Evolutionary conservation across 1,140 invertebrate genomes (phyloP).

Genomic region (Sesamia nonagrioides): DNA sequence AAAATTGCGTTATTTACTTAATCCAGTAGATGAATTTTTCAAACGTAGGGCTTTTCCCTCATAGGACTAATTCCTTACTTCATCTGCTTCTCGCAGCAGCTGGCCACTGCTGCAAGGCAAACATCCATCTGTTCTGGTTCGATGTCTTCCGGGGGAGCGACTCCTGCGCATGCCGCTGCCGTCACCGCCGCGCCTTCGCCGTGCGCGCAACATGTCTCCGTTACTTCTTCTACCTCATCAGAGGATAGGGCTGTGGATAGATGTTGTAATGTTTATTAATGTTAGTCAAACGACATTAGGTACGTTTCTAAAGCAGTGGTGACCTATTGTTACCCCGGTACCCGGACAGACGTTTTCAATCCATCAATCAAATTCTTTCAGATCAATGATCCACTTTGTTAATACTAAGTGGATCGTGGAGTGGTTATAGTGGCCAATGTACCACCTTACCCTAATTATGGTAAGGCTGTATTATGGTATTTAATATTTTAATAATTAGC

Average conservation of each 20-base stretch:
- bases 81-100: conserved; percentile 70
- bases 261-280: background rate
- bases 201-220: conserved; percentile 70
- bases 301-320: too few species aligned
- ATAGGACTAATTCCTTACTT: conserved; percentile 55
- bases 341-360: too few species aligned
- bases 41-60: background rate
- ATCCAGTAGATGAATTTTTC: too few species aligned
- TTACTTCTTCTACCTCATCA: conserved; percentile 60
- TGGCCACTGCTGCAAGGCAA: conserved; percentile 59
- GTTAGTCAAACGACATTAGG: background rate
- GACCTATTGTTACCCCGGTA: too few species aligned
- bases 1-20: too few species aligned
- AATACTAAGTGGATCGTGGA: too few species aligned
- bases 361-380: too few species aligned
- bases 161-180: conserved; percentile 53
- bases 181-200: conserved; percentile 62
- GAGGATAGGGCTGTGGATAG: conserved; percentile 48
- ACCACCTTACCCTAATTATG: too few species aligned
- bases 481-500: too few species aligned
- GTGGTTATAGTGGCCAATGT: too few species aligned
- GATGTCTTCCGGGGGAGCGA: conserved; percentile 63
- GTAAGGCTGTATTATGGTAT: too few species aligned
- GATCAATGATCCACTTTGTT: too few species aligned
- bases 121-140: conserved; percentile 61